Evolutionary conservation across 2,888 invertebrate genomes (phyloP).

Genomic region (Xylota sylvarum): DNA sequence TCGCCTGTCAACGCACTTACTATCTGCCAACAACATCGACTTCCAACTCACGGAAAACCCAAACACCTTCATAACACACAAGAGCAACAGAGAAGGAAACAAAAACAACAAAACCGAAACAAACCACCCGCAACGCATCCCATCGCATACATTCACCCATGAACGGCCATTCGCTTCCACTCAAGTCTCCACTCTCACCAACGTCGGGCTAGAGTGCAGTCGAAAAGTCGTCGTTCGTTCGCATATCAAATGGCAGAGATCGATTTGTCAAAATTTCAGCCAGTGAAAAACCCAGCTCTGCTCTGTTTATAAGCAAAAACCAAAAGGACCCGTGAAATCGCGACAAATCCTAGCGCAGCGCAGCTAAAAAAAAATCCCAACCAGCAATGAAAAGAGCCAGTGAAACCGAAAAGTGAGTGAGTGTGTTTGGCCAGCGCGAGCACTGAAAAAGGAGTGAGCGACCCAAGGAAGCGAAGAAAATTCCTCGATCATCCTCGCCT

Average conservation of each 20-base stretch:
- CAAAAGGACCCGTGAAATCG: slow-evolving; percentile 5
- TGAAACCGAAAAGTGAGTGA: slow-evolving; percentile 7
- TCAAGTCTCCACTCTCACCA: slow-evolving; percentile 74
- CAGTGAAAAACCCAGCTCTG: slow-evolving; percentile 33
- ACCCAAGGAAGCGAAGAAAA: slow-evolving; percentile 26
- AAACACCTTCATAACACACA: neutral
- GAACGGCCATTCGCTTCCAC: slow-evolving; percentile 68
- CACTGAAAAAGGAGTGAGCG: slow-evolving; percentile 7
- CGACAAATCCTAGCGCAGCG: neutral
- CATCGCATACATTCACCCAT: slow-evolving; percentile 54
- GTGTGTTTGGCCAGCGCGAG: too few relatives aligned
- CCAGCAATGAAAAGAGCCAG: slow-evolving; percentile 13
- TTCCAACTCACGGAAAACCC: slow-evolving; percentile 39
- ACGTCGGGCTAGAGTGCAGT: slow-evolving; percentile 73
- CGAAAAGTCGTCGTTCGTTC: slow-evolving; percentile 60
- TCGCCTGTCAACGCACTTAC: slow-evolving; percentile 42
- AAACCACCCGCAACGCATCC: slow-evolving; percentile 28
- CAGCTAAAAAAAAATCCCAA: neutral
- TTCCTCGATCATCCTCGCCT: slow-evolving; percentile 26
- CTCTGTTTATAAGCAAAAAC: slow-evolving; percentile 26
- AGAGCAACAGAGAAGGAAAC: slow-evolving; percentile 65
- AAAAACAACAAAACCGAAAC: slow-evolving; percentile 74
- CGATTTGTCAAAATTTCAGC: slow-evolving; percentile 61
- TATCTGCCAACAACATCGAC: slow-evolving; percentile 57
- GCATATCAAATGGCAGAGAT: slow-evolving; percentile 69